phyloP scores from a whole-genome alignment of 2,888 invertebrate species.

The Silvanus unidentatus region DNA sequence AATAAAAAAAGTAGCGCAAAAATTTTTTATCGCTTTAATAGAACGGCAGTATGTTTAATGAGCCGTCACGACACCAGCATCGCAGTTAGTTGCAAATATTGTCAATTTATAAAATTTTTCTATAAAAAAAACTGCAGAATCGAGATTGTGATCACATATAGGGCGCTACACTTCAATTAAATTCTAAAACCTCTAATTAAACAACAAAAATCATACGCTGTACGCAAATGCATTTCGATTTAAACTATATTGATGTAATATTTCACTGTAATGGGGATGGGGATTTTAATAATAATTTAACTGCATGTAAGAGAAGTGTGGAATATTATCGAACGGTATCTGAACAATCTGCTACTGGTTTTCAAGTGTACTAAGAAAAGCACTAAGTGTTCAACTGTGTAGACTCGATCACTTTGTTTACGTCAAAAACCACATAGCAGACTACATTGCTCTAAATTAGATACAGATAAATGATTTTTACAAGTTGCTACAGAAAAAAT shows the following conservation, averaged over 20 bases:
- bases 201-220: constrained; percentile 26
- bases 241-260: constrained; percentile 35
- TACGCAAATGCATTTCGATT: constrained; percentile 36
- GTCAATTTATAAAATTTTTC: constrained; percentile 5
- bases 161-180: constrained; percentile 6
- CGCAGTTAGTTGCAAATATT: no score
- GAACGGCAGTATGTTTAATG: no score
- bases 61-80: no score
- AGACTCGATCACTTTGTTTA: constrained; percentile 37
- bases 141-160: neutral
- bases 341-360: constrained; percentile 37
- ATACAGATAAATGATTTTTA: constrained; percentile 24
- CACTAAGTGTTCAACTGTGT: constrained; percentile 15
- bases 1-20: neutral
- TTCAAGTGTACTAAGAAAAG: no score
- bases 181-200: constrained; percentile 28
- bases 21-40: no score
- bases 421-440: constrained; percentile 38
- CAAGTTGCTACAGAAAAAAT: constrained; percentile 8
- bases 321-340: constrained; percentile 28
- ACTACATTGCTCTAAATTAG: constrained; percentile 38
- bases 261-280: constrained; percentile 37
- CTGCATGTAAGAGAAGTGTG: constrained; percentile 13
- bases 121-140: no score
- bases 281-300: constrained; percentile 1